These are phyloP conservation scores for Pissodes strobi DNA, from an alignment of 1,140 invertebrate genomes.

Conservation along the genomic window DNA sequence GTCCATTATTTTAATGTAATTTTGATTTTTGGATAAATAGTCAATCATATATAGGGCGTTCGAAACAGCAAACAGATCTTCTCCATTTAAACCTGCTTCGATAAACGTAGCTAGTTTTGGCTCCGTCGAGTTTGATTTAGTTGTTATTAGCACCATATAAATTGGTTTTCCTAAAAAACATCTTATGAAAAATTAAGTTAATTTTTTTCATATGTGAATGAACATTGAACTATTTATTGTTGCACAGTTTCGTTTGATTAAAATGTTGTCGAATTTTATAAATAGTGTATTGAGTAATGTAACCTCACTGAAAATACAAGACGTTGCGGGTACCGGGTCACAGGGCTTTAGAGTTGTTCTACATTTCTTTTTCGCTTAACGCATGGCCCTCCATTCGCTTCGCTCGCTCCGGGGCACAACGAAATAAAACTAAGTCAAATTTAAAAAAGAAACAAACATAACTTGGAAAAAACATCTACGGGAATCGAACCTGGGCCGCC, in stretches of 20 bases:
- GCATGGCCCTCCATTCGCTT: too few relatives aligned
- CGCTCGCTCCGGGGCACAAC: too few relatives aligned
- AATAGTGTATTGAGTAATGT: too few relatives aligned
- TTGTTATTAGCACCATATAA: conserved; percentile 32
- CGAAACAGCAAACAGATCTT: conserved; percentile 33
- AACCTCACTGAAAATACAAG: too few relatives aligned
- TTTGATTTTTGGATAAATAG: conserved; percentile 33
- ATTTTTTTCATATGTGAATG: background rate
- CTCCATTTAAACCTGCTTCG: conserved; percentile 40
- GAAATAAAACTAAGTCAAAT: too few relatives aligned
- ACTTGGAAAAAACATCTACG: too few relatives aligned
- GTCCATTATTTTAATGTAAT: conserved; percentile 29
- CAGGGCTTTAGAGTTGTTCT: too few relatives aligned
- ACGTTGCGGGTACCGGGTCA: too few relatives aligned
- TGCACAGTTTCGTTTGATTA: too few relatives aligned
- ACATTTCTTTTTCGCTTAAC: too few relatives aligned
- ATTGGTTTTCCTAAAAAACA: conserved; percentile 31
- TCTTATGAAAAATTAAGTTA: background rate
- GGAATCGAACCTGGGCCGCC: too few relatives aligned
- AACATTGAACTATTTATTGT: background rate
- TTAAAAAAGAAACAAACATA: too few relatives aligned
- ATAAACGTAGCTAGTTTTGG: conserved; percentile 33
- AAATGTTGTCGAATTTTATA: background rate
- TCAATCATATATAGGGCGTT: conserved; percentile 38
- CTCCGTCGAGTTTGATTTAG: background rate